Percentiles rank a stretch among this genome's conserved stretches.
Evolutionary conservation across 2,113 vertebrate species (phyloP).

Genomic region (Herpetotheres cachinnans): DNA sequence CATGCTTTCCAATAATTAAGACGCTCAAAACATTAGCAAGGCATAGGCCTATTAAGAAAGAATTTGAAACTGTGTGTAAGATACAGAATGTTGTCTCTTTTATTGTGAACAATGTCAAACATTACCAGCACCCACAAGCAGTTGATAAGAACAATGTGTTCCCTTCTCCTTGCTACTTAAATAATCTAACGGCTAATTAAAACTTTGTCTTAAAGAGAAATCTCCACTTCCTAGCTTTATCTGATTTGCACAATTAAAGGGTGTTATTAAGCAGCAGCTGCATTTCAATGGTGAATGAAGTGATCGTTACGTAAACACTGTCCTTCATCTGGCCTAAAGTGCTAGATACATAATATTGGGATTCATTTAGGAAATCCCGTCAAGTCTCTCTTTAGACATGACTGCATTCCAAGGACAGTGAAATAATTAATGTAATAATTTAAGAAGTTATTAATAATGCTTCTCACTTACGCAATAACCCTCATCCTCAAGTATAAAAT

Average conservation of each 20-base stretch:
- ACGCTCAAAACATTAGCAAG: neutral
- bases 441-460: neutral
- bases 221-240: neutral
- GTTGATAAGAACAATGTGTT: neutral
- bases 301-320: neutral
- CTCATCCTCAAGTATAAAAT: neutral
- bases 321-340: neutral
- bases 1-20: neutral
- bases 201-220: constrained; percentile 13
- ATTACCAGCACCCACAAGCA: neutral
- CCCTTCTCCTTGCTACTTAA: neutral
- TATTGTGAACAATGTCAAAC: neutral
- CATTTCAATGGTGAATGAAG: neutral
- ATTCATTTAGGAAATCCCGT: neutral
- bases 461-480: neutral
- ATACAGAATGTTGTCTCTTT: neutral
- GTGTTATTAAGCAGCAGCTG: neutral
- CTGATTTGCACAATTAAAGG: neutral
- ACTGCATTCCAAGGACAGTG: neutral
- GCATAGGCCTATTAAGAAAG: neutral
- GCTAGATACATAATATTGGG: neutral
- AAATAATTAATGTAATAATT: neutral
- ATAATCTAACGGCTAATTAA: constrained; percentile 37
- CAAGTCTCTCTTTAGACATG: neutral
- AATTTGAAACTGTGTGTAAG: neutral